Conservation (phyloP, 1,140 invertebrate species). For the Penaeus indicus region DNA sequence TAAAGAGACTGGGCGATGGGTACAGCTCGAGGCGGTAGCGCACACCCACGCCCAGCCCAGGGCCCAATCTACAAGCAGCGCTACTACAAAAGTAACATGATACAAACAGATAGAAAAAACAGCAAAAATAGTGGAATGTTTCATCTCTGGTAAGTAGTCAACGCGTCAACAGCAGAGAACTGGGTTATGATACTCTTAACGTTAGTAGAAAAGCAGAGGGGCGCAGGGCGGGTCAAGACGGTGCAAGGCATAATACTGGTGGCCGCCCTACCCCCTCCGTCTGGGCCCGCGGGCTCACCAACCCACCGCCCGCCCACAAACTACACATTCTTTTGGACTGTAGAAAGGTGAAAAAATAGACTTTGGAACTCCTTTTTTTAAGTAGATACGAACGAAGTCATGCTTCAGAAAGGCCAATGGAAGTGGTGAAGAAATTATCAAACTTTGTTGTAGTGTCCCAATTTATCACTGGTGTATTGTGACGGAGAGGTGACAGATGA, state of each 20-base stretch:
- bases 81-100: constrained; percentile 64
- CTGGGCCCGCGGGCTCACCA: constrained; percentile 38
- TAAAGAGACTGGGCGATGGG: constrained; percentile 16
- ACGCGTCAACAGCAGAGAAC: constrained; percentile 60
- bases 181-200: constrained; percentile 59
- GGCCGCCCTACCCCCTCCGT: constrained; percentile 46
- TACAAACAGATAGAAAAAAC: constrained; percentile 65
- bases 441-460: constrained; percentile 48
- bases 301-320: constrained; percentile 56
- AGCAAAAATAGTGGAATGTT: constrained; percentile 65
- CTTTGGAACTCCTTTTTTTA: constrained; percentile 60
- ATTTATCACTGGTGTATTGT: constrained; percentile 50
- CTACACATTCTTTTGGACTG: constrained; percentile 61
- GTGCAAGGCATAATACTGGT: constrained; percentile 52
- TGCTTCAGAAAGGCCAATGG: constrained; percentile 62
- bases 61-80: constrained; percentile 56
- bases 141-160: constrained; percentile 63
- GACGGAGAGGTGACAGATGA: constrained; percentile 45
- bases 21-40: neutral
- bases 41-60: constrained; percentile 33
- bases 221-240: constrained; percentile 53
- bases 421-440: constrained; percentile 44
- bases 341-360: constrained; percentile 65
- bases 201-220: constrained; percentile 49
- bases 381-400: constrained; percentile 60